These are phyloP conservation scores for Chrysina gloriosa DNA, from an alignment of 2,888 invertebrate genomes.

Conservation along the genomic window DNA sequence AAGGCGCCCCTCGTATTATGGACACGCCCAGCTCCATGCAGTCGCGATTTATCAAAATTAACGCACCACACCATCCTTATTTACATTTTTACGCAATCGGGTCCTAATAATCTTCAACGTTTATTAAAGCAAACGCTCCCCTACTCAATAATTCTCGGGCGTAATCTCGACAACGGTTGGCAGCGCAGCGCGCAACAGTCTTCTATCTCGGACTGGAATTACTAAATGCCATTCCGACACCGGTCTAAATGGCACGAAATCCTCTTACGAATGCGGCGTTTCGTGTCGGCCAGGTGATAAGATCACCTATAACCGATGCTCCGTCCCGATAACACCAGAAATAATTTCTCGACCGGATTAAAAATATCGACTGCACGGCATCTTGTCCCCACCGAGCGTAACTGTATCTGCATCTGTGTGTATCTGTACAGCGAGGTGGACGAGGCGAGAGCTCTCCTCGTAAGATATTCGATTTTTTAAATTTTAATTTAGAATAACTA, in stretches of 20 bases:
- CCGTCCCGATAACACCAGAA: conserved; percentile 20
- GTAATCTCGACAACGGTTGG: conserved; percentile 4
- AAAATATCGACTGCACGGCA: conserved; percentile 25
- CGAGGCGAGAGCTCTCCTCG: not conserved
- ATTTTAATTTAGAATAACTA: conserved; percentile 38
- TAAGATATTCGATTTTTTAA: not conserved
- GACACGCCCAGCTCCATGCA: no score
- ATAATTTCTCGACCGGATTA: conserved; percentile 31
- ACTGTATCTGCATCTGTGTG: not conserved
- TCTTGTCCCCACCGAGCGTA: not conserved
- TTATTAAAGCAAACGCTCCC: not conserved
- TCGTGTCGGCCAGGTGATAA: conserved; percentile 35
- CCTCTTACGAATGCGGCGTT: conserved; percentile 34
- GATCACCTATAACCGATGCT: conserved; percentile 36
- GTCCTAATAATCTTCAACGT: conserved; percentile 6
- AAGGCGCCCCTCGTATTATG: no score
- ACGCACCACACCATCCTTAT: no score
- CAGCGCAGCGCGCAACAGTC: not conserved
- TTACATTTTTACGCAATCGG: not conserved
- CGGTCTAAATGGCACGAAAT: conserved; percentile 35
- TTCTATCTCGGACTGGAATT: conserved; percentile 5
- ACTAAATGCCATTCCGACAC: conserved; percentile 28
- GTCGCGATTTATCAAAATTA: no score
- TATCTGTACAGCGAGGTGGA: not conserved
- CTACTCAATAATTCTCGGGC: not conserved